Evolutionary conservation across 1,140 invertebrate genomes (phyloP).

Genomic region (Drosophila aff.): DNA sequence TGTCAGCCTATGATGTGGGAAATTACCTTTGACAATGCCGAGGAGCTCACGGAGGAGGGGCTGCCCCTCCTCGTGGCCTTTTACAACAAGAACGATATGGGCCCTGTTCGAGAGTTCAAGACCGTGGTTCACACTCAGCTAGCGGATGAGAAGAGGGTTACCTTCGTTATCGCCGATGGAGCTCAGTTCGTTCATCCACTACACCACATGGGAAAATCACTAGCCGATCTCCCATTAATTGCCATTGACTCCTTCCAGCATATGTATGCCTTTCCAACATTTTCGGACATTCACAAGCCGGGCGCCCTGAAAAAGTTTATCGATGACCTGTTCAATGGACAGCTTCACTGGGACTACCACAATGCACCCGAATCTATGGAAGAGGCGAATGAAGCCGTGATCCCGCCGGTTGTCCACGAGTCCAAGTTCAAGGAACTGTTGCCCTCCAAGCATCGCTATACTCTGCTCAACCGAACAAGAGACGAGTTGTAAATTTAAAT

Average conservation of each 20-base stretch:
- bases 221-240: conserved; percentile 49
- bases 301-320: conserved; percentile 50
- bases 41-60: conserved; percentile 46
- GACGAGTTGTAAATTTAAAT: conserved; percentile 51
- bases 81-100: conserved; percentile 26
- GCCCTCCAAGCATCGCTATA: conserved; percentile 59
- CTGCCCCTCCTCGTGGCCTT: conserved; percentile 56
- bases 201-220: conserved; percentile 37
- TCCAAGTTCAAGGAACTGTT: conserved; percentile 61
- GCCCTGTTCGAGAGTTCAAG: conserved; percentile 33
- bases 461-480: conserved; percentile 20
- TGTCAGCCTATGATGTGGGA: conserved; percentile 42
- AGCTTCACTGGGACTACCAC: conserved; percentile 31
- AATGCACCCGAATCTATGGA: background rate
- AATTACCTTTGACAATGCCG: conserved; percentile 65
- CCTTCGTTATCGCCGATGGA: conserved; percentile 46
- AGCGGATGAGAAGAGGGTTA: conserved; percentile 15
- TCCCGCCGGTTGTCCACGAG: background rate
- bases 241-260: conserved; percentile 55
- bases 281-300: conserved; percentile 44
- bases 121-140: conserved; percentile 9
- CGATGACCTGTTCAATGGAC: conserved; percentile 7
- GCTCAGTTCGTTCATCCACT: conserved; percentile 37
- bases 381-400: background rate
- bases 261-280: conserved; percentile 54